These are phyloP conservation scores for Selenia dentaria DNA, from an alignment of 2,888 invertebrate species.

Conservation along the genomic window DNA sequence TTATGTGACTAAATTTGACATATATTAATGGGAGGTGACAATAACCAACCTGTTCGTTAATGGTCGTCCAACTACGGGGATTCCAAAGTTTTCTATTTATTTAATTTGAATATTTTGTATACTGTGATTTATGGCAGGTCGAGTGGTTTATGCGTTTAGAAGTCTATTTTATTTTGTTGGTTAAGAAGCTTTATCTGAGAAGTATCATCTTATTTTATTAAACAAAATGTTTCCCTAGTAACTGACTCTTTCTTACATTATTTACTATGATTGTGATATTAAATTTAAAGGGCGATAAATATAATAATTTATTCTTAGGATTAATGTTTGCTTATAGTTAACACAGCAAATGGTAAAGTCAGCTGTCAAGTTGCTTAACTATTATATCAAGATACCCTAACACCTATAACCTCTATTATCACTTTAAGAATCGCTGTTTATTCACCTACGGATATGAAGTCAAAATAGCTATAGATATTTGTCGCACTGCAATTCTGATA, in stretches of 20 bases:
- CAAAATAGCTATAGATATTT: too few relatives aligned
- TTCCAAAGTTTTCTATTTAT: constrained; percentile 31
- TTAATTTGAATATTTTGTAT: constrained; percentile 29
- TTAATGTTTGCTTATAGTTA: too few relatives aligned
- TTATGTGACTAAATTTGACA: constrained; percentile 31
- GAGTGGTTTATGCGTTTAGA: constrained; percentile 25
- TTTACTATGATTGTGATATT: not conserved
- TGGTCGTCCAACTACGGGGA: constrained; percentile 25
- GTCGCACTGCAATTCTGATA: too few relatives aligned
- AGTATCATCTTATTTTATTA: not conserved
- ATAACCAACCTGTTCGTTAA: constrained; percentile 36
- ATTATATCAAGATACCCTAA: too few relatives aligned
- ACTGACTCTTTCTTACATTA: constrained; percentile 9
- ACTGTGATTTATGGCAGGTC: constrained; percentile 31
- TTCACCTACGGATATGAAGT: too few relatives aligned
- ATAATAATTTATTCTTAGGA: too few relatives aligned
- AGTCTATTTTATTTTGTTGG: constrained; percentile 17
- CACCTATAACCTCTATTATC: too few relatives aligned
- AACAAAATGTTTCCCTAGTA: constrained; percentile 4
- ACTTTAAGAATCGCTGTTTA: too few relatives aligned
- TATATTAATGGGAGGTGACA: constrained; percentile 37
- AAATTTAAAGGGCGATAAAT: constrained; percentile 4
- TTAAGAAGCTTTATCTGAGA: constrained; percentile 18
- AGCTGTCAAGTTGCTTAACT: too few relatives aligned
- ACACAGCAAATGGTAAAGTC: too few relatives aligned